Evolutionary conservation across 2,113 vertebrate species (phyloP).

Genomic region (Dendropsophus ebraccatus): DNA sequence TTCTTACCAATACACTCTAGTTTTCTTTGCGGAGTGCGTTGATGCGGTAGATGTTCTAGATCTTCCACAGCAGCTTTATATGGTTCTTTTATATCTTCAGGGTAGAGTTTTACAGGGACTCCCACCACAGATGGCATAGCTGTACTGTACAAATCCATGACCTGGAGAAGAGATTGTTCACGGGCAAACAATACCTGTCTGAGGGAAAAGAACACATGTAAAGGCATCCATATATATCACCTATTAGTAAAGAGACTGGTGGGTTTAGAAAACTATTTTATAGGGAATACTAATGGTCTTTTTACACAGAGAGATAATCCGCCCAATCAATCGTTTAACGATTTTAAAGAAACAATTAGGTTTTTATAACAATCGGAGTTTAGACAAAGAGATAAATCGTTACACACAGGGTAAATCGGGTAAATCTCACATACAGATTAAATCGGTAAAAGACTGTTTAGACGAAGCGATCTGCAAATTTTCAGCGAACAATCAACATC

Average conservation of each 20-base stretch:
- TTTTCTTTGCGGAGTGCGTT: slow-evolving; percentile 89
- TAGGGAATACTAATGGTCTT: background rate
- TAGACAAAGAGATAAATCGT: too few relatives aligned
- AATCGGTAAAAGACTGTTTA: too few relatives aligned
- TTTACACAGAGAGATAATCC: too few relatives aligned
- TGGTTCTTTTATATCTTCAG: slow-evolving; percentile 70
- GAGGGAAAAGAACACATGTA: background rate
- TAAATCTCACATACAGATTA: too few relatives aligned
- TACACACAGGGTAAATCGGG: too few relatives aligned
- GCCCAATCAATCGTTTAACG: too few relatives aligned
- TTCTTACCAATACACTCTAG: slow-evolving; percentile 88
- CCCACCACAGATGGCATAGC: slow-evolving; percentile 78
- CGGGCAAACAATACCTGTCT: slow-evolving; percentile 79
- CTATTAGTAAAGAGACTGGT: too few relatives aligned
- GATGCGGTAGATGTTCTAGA: slow-evolving; percentile 78
- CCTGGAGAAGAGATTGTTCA: slow-evolving; percentile 78
- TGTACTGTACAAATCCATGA: slow-evolving; percentile 76
- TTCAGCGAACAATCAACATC: too few relatives aligned
- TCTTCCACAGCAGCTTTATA: slow-evolving; percentile 83
- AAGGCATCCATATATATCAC: background rate
- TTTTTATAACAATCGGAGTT: too few relatives aligned
- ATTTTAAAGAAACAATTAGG: too few relatives aligned
- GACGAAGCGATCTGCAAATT: too few relatives aligned
- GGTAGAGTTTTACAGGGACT: slow-evolving; percentile 80
- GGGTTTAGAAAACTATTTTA: background rate